Conservation (phyloP, 2,797 vertebrate species). For the Geotrypetes seraphini region DNA sequence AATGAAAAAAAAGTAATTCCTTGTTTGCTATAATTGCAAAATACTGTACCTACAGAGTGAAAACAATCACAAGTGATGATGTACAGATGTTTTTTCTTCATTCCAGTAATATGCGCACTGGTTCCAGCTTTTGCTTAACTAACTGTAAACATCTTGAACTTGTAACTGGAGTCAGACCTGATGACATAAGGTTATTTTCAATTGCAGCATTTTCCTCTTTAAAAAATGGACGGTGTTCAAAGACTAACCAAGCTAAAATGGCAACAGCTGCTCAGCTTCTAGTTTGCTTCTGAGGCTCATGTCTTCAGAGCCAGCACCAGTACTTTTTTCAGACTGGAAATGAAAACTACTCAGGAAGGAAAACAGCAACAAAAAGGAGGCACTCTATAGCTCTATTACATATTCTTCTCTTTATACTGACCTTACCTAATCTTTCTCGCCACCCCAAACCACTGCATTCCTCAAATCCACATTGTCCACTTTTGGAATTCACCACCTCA, state of each 20-base stretch:
- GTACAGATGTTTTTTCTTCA: conserved; percentile 18
- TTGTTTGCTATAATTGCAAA: conserved; percentile 16
- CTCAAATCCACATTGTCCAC: too few species aligned
- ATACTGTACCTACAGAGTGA: conserved; percentile 13
- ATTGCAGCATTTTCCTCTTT: conserved; percentile 10
- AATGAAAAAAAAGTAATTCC: conserved; percentile 20
- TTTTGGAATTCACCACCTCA: too few species aligned
- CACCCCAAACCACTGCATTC: too few species aligned
- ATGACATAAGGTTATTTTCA: conserved; percentile 27
- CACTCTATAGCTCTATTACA: too few species aligned
- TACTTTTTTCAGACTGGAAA: too few species aligned
- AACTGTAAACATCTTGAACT: conserved; percentile 15
- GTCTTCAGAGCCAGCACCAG: too few species aligned
- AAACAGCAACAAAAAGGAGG: too few species aligned
- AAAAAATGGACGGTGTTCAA: conserved; percentile 16
- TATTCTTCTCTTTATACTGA: too few species aligned
- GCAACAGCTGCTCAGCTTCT: conserved; percentile 19
- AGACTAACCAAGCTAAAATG: conserved; percentile 15
- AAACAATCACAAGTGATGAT: conserved; percentile 18
- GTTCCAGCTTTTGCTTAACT: conserved; percentile 19
- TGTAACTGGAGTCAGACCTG: conserved; percentile 12
- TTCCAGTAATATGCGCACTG: conserved; percentile 1
- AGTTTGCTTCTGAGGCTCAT: too few species aligned
- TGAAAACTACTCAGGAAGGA: too few species aligned
- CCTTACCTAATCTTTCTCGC: too few species aligned